phyloP scores from a whole-genome alignment of 2,797 vertebrate species.

The Kryptolebias ocellatus region DNA sequence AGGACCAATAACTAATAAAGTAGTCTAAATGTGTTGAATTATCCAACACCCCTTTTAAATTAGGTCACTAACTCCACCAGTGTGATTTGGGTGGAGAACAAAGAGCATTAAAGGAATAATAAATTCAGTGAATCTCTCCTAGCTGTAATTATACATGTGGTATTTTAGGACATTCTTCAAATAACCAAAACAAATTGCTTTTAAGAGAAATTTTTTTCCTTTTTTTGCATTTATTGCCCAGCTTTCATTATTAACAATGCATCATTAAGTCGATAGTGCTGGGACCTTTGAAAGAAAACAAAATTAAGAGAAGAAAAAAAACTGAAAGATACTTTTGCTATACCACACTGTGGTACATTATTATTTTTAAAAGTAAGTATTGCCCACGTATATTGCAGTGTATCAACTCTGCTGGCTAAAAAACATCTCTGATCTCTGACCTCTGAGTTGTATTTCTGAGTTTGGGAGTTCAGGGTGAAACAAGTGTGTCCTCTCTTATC shows the following conservation, averaged over 20 bases:
- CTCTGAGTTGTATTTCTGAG: slow-evolving; percentile 25
- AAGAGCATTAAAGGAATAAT: neutral
- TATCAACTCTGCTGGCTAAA: slow-evolving; percentile 25
- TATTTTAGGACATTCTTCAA: neutral
- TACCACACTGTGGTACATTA: neutral
- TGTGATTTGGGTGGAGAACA: neutral
- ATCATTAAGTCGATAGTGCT: neutral
- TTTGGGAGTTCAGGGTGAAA: slow-evolving; percentile 13
- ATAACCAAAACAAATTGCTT: neutral
- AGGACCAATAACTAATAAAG: neutral
- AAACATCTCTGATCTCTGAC: slow-evolving; percentile 45
- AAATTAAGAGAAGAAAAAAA: neutral
- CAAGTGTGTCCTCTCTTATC: slow-evolving; percentile 33
- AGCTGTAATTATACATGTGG: neutral
- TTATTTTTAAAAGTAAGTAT: slow-evolving; percentile 37
- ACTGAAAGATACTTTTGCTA: neutral
- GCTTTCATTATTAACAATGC: no score
- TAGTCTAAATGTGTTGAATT: neutral
- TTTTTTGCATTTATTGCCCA: no score
- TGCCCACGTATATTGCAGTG: slow-evolving; percentile 17
- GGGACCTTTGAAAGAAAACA: neutral
- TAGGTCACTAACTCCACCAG: neutral
- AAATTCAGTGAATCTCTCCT: neutral
- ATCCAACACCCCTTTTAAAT: neutral
- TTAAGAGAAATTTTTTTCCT: no score